Conservation (phyloP, 2,888 invertebrate genomes). For the Sesia apiformis region DNA sequence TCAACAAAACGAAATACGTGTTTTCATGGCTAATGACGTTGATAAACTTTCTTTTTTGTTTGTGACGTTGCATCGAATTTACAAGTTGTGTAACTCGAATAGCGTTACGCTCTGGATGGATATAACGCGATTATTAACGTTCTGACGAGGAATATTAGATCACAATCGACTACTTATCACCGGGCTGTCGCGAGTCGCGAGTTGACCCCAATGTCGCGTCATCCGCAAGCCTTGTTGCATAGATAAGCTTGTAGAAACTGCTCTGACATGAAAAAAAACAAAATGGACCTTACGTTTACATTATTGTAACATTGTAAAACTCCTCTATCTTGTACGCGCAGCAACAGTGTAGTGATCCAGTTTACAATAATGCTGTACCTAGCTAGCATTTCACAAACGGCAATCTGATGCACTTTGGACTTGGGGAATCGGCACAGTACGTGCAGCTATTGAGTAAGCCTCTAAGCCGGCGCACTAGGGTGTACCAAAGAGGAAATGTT, state of each 20-base stretch:
- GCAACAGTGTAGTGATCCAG: conserved; percentile 26
- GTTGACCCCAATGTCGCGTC: conserved; percentile 25
- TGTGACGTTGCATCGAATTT: background rate
- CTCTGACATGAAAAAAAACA: background rate
- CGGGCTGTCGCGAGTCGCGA: conserved; percentile 17
- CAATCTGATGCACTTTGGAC: conserved; percentile 52
- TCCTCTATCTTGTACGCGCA: background rate
- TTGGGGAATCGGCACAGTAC: conserved; percentile 29
- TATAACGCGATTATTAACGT: conserved; percentile 7
- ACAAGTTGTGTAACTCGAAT: conserved; percentile 8
- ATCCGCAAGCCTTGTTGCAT: conserved; percentile 13
- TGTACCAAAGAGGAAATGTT: conserved; percentile 20
- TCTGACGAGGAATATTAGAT: conserved; percentile 13
- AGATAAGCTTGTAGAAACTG: background rate
- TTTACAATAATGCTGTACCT: conserved; percentile 19
- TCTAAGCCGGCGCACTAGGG: conserved; percentile 9
- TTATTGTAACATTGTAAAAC: background rate
- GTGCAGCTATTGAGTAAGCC: conserved; percentile 36
- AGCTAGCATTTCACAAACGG: conserved; percentile 30
- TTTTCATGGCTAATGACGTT: background rate
- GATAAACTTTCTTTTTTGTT: background rate
- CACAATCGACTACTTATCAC: conserved; percentile 24
- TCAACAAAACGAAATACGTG: no score
- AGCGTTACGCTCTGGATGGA: conserved; percentile 4
- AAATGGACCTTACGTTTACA: background rate